phyloP scores from a whole-genome alignment of 2,888 invertebrate species.

The Lasioglossum leucozonium region DNA sequence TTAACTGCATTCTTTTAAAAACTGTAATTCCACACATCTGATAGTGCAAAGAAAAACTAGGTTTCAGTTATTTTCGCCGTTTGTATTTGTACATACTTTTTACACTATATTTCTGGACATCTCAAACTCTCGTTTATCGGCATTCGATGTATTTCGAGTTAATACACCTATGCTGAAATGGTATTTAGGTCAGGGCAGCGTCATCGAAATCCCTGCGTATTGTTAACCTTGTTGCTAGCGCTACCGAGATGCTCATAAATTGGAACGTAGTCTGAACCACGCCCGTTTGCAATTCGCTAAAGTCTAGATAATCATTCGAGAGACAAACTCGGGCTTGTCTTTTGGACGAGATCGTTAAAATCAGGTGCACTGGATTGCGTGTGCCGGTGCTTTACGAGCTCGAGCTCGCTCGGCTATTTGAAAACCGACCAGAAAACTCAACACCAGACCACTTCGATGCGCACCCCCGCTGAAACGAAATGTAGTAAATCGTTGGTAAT shows the following conservation, averaged over 20 bases:
- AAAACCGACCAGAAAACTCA: constrained; percentile 22
- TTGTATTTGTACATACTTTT: too few relatives aligned
- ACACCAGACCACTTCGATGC: too few relatives aligned
- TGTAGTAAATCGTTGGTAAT: not conserved
- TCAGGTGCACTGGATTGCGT: constrained; percentile 52
- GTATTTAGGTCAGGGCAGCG: not conserved
- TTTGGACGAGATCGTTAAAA: constrained; percentile 55
- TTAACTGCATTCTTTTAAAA: too few relatives aligned
- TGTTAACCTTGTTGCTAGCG: not conserved
- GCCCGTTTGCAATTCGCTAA: constrained; percentile 35
- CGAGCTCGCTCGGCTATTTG: constrained; percentile 19
- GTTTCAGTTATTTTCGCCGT: too few relatives aligned
- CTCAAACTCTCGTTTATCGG: not conserved
- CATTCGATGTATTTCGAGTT: not conserved
- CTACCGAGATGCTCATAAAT: constrained; percentile 14
- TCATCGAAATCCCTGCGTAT: not conserved
- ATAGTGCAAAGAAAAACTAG: too few relatives aligned
- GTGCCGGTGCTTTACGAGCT: constrained; percentile 34
- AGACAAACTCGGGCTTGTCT: constrained; percentile 35
- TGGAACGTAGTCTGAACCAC: constrained; percentile 25
- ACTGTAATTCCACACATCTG: too few relatives aligned
- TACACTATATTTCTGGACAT: too few relatives aligned
- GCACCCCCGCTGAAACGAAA: not conserved
- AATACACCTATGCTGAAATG: not conserved
- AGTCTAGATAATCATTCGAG: constrained; percentile 33